A percentile compares a stretch with the other conserved stretches of the same genome.
These are phyloP conservation scores for Calliphora vomitoria DNA, from an alignment of 2,888 invertebrate species.

Conservation along the genomic window DNA sequence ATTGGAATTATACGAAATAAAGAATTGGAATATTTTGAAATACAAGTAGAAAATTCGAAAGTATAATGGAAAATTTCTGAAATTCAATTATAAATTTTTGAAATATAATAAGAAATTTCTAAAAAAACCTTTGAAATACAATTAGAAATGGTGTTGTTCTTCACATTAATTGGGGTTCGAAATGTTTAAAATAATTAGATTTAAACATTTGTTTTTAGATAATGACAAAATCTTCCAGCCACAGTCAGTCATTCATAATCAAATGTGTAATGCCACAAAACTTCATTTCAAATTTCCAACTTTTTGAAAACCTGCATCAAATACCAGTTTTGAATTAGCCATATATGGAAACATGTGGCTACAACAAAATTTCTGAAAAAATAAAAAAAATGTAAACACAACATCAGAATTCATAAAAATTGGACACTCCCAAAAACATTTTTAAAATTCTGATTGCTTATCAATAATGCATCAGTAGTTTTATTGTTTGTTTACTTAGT, in stretches of 20 bases:
- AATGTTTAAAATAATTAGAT: too few relatives aligned
- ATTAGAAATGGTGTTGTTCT: too few relatives aligned
- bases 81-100: too few relatives aligned
- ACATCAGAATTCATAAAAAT: constrained; percentile 8
- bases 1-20: too few relatives aligned
- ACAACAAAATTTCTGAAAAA: background rate
- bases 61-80: too few relatives aligned
- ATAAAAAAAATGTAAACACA: background rate
- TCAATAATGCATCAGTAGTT: constrained; percentile 55
- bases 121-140: too few relatives aligned
- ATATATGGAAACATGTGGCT: background rate
- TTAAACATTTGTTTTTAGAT: too few relatives aligned
- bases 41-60: too few relatives aligned
- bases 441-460: constrained; percentile 43
- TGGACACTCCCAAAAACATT: constrained; percentile 51
- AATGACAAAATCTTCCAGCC: too few relatives aligned
- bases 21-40: too few relatives aligned
- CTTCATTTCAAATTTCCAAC: background rate
- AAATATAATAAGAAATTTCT: too few relatives aligned
- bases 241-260: background rate
- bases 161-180: too few relatives aligned
- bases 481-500: constrained; percentile 27
- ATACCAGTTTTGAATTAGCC: background rate
- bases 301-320: background rate
- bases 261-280: background rate